A percentile compares a stretch with the other conserved stretches of the same genome.
Conservation (phyloP, 2,888 invertebrate species). For the Erannis defoliaria region DNA sequence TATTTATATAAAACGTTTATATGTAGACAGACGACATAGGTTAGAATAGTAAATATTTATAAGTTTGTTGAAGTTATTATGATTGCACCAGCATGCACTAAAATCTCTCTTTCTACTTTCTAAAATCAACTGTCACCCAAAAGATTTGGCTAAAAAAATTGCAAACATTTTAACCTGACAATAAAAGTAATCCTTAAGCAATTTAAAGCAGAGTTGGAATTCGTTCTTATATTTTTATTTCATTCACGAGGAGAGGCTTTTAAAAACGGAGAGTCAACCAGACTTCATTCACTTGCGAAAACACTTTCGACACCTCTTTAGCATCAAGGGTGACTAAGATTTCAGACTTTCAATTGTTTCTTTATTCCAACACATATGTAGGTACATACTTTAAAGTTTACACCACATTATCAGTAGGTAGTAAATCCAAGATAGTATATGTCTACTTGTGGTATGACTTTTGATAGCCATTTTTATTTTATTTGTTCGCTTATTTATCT, state of each 20-base stretch:
- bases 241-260: no score
- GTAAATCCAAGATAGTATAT: no score
- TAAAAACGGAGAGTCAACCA: not conserved
- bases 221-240: no score
- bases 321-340: constrained; percentile 4
- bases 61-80: not conserved
- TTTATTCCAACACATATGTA: no score
- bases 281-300: constrained; percentile 7
- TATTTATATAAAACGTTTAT: no score
- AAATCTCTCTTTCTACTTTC: constrained; percentile 19
- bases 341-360: not conserved
- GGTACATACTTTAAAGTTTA: no score
- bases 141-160: constrained; percentile 9
- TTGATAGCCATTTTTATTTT: no score
- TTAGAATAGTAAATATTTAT: not conserved
- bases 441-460: no score
- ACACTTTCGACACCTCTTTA: constrained; percentile 11
- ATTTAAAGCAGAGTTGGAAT: no score
- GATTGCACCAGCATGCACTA: constrained; percentile 7
- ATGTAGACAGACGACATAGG: no score
- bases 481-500: no score
- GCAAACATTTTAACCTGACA: not conserved
- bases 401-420: no score
- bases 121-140: constrained; percentile 15
- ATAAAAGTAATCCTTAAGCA: not conserved